phyloP scores from a whole-genome alignment of 1,140 invertebrate genomes.

The Anastrepha ludens region DNA sequence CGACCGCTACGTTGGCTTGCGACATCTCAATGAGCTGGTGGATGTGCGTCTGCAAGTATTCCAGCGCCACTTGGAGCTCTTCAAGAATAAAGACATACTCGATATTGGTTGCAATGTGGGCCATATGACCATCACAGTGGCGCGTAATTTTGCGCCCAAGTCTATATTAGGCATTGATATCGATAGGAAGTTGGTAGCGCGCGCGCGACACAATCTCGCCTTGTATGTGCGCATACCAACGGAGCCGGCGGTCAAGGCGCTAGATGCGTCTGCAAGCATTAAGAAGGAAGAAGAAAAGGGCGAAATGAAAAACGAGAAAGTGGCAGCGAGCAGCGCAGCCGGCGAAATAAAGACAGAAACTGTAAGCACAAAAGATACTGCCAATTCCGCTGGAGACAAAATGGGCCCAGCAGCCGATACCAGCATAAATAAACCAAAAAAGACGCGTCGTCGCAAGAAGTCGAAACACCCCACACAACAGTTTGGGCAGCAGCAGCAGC shows the following conservation, averaged over 20 bases:
- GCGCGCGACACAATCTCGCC: slow-evolving; percentile 67
- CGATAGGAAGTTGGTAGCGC: slow-evolving; percentile 88
- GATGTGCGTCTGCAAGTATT: slow-evolving; percentile 91
- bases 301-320: slow-evolving; percentile 23
- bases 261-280: neutral
- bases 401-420: neutral
- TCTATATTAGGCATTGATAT: slow-evolving; percentile 97
- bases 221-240: slow-evolving; percentile 71
- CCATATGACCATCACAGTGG: slow-evolving; percentile 91
- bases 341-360: slow-evolving; percentile 13
- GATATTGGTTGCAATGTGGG: slow-evolving; percentile 99
- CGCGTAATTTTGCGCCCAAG: slow-evolving; percentile 87
- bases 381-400: neutral
- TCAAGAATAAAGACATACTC: slow-evolving; percentile 92
- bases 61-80: slow-evolving; percentile 85
- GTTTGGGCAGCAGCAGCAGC: slow-evolving; percentile 38
- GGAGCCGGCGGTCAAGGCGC: slow-evolving; percentile 55
- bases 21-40: slow-evolving; percentile 86
- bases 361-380: slow-evolving; percentile 40
- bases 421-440: neutral
- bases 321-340: slow-evolving; percentile 41
- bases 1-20: slow-evolving; percentile 96
- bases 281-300: slow-evolving; percentile 39
- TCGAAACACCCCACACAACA: slow-evolving; percentile 38
- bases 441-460: slow-evolving; percentile 52